phyloP scores from a whole-genome alignment of 2,888 invertebrate species.

The Cactoblastis cactorum region DNA sequence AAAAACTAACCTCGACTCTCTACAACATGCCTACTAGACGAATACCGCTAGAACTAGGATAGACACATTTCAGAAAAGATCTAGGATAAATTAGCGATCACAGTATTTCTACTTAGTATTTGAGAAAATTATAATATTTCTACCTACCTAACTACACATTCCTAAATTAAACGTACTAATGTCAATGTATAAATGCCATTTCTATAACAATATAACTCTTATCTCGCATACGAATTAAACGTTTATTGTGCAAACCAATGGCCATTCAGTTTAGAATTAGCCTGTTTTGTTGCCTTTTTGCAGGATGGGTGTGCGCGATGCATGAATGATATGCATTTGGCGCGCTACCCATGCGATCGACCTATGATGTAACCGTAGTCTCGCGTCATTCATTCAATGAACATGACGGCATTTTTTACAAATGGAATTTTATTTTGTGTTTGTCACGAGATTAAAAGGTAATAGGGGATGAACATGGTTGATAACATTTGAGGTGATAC shows the following conservation, averaged over 20 bases:
- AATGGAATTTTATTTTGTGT: background rate
- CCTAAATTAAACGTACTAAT: no score
- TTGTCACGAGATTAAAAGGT: no score
- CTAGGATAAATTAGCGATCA: no score
- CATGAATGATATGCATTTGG: slow-evolving; percentile 7
- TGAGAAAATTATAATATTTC: no score
- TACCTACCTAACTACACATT: no score
- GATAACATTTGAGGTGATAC: no score
- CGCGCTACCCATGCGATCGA: background rate
- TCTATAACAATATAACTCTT: background rate
- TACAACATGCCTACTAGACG: no score
- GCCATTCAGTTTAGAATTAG: slow-evolving; percentile 15
- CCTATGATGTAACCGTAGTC: background rate
- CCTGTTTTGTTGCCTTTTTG: slow-evolving; percentile 5
- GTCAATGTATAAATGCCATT: background rate
- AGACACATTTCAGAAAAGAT: no score
- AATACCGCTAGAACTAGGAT: no score
- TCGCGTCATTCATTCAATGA: background rate
- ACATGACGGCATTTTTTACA: background rate
- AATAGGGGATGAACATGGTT: no score
- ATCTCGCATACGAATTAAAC: slow-evolving; percentile 6
- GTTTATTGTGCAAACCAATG: slow-evolving; percentile 16
- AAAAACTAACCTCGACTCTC: no score
- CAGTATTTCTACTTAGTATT: no score
- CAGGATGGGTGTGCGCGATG: slow-evolving; percentile 5